A percentile compares a stretch with the other conserved stretches of the same genome.
Evolutionary conservation across 2,113 vertebrate species (phyloP).

Genomic region (Ceyx melanurus): DNA sequence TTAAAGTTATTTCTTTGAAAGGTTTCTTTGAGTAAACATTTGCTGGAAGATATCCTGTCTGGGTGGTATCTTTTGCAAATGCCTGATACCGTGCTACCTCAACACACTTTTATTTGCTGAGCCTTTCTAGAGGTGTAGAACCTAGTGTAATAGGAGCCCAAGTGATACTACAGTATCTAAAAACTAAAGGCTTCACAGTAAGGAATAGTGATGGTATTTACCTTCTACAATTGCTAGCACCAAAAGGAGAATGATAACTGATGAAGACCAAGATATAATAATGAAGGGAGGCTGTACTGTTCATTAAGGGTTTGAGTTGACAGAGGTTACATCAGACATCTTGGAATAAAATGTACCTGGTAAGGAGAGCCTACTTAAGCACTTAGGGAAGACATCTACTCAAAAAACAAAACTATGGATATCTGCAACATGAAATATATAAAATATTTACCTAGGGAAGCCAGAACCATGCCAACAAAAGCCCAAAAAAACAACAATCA

Average conservation of each 20-base stretch:
- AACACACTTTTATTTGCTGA: background rate
- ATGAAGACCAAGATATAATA: background rate
- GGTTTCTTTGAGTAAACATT: slow-evolving; percentile 42
- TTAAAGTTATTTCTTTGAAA: slow-evolving; percentile 32
- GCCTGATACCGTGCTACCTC: background rate
- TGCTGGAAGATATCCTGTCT: slow-evolving; percentile 20
- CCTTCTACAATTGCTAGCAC: background rate
- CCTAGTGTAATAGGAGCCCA: background rate
- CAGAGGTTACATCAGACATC: background rate
- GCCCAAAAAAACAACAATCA: background rate
- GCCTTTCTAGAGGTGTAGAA: background rate
- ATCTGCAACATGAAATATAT: background rate
- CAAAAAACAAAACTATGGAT: background rate
- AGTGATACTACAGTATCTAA: background rate
- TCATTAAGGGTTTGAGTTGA: background rate
- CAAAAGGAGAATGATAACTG: background rate
- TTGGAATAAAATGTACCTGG: background rate
- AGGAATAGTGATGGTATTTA: background rate
- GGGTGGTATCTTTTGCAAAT: slow-evolving; percentile 23
- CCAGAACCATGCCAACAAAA: background rate
- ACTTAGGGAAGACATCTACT: background rate
- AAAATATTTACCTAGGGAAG: background rate
- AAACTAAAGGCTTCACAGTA: background rate
- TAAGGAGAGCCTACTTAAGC: background rate
- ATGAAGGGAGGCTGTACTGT: background rate